Base-by-base conservation (phyloP, 2,888 invertebrate species). In the Heteromurus nitidus region DNA sequence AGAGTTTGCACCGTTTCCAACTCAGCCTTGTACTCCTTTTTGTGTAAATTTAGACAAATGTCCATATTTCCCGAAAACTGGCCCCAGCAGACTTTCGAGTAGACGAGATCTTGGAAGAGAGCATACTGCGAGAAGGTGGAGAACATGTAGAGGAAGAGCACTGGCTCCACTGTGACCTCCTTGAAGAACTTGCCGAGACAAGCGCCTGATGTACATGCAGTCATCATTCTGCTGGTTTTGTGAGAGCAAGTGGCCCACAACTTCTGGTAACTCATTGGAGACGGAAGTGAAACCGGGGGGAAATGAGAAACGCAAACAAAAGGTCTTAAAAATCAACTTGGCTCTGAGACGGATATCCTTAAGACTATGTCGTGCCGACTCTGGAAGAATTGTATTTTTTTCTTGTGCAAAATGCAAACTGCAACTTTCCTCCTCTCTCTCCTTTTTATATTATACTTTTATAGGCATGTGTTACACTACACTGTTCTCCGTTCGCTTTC, bases 141-240 rank as follows among this genome's bases (percentile, higher is more conserved):
- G 55, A 90, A 86, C 89, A 90, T 90, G 87, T 89, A 90, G 20
- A 90, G 85, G 82, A 90, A 90, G 65, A 90, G 86, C 3, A 90
- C 88, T 0, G 90, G 90, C 84, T 90, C 90, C 3, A 90, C 90
- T 0, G 90, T 89, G 42, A 90, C 87, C 24, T 86, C 84, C 2
- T 77, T 65, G 13, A 83, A 30, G 36, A 44, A 65, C 53, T 79
- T 64, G 16, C 65, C 58, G 5, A 79, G 3, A 13, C n/a, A 55
- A n/a, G 22, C 28, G n/a, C 28, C 31, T 20, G 50, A 26, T 26
- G 31, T 9, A 50, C 79, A 79, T 65, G 55, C 42, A 1, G 64
- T 79, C 79, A 79, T 79, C 79, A 79, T 79, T 79, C 65, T 79
- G 58, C 11, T 53, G 13, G 79, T 72, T 36, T 79, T 79, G 72